Conservation (phyloP, 2,797 vertebrate genomes). For the Varecia variegata region DNA sequence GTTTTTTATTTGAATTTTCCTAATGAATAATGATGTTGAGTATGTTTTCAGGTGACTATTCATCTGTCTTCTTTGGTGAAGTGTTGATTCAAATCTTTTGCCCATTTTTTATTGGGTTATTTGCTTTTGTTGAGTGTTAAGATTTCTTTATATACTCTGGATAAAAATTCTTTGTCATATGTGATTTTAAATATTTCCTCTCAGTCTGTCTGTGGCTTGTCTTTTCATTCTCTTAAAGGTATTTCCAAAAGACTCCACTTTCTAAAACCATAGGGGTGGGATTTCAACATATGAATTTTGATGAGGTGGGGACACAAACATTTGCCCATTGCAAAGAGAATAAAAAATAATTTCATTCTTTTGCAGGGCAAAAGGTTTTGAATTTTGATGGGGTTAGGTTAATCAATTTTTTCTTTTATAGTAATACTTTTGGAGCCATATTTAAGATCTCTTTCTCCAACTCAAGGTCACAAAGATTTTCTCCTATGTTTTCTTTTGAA, state of each 20-base stretch:
- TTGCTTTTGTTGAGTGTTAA: neutral
- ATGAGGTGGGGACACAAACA: neutral
- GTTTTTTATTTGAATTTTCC: neutral
- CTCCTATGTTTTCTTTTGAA: neutral
- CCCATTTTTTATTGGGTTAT: neutral
- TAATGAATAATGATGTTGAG: neutral
- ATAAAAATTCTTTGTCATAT: neutral
- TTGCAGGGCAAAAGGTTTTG: neutral
- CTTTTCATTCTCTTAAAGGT: neutral
- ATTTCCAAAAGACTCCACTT: neutral
- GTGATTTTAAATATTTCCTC: neutral
- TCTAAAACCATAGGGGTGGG: neutral
- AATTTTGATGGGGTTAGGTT: neutral
- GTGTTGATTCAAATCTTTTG: neutral
- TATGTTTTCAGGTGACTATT: neutral
- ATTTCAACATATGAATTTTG: neutral
- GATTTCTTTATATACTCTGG: neutral
- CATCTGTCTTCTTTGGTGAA: neutral
- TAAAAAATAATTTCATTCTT: neutral
- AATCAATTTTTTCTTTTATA: neutral
- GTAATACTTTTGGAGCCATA: neutral
- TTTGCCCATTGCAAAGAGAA: neutral
- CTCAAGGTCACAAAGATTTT: neutral
- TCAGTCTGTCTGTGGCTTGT: neutral
- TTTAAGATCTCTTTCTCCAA: neutral